Percentiles rank a stretch among this genome's conserved stretches.
Conservation (phyloP, 2,797 vertebrate species). For the Notoglanidium macrostoma region DNA sequence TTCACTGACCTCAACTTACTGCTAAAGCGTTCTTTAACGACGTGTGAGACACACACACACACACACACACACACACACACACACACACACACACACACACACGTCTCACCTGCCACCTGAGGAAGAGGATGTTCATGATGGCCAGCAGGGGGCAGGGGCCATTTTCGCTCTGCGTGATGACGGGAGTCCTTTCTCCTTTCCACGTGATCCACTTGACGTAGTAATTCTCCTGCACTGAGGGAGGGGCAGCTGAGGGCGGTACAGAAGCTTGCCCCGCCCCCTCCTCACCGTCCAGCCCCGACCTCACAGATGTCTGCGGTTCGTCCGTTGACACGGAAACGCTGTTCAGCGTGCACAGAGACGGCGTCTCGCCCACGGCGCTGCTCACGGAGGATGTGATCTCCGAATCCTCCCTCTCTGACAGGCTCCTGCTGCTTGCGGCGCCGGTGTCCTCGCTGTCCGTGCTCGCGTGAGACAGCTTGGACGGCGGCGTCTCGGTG, state of each 20-base stretch:
- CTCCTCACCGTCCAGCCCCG: constrained; percentile 54
- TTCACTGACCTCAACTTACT: not conserved
- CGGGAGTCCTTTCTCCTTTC: constrained; percentile 88
- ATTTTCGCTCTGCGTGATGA: constrained; percentile 90
- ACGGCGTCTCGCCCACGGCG: constrained; percentile 69
- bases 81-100: not conserved
- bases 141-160: constrained; percentile 93
- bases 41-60: too few species aligned
- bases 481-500: not conserved
- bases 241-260: constrained; percentile 52
- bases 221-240: constrained; percentile 73
- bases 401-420: constrained; percentile 57
- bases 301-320: constrained; percentile 58
- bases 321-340: constrained; percentile 66
- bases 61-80: too few species aligned
- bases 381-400: constrained; percentile 37
- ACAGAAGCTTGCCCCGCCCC: constrained; percentile 3
- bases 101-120: constrained; percentile 87
- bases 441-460: constrained; percentile 58
- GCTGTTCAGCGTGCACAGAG: constrained; percentile 71
- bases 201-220: constrained; percentile 93
- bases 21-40: not conserved
- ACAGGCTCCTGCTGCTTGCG: constrained; percentile 40
- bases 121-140: constrained; percentile 90
- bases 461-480: not conserved